Evolutionary conservation across 1,140 invertebrate genomes (phyloP), one percentile per base, ranked within the genome.

Genomic region (Sitodiplosis mosellana): DNA sequence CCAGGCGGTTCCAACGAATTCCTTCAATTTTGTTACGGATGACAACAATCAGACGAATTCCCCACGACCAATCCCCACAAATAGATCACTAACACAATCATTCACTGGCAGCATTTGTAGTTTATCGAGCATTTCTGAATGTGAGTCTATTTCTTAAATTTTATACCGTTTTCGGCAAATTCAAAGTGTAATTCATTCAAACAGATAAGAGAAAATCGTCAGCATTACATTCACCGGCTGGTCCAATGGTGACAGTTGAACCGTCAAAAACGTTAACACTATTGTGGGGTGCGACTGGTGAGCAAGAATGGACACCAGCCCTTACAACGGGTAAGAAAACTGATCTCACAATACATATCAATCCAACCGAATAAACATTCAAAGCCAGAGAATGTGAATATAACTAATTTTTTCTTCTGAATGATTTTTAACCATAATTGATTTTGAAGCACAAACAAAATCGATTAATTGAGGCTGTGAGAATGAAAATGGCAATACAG

Each of bases 251-350:
- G 8, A 66, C 61, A 33, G 21, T 21, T 45, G 45, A 50, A 38
- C 56, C 65, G 43, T 61, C 65, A 14, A 77, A 76, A 53, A 75
- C 76, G 48, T 68, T 83, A 33, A 85, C 83, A 0, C 67, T 86
- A 21, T 68, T 90, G 8, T 93, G 87, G 87, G 87, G 88, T 42
- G 85, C 85, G 2, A 91, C 86, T 5, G 87, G 87, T 17, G 87
- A 92, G 65, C 87, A 91, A 63, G 87, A 92, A 61, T 92, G 87
- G 87, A 92, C 87, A 6, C 88, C 88, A n/a, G 87, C 87, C 18
- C 71, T 92, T 27, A 91, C 87, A 3, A 93, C 88, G 66, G 88
- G 87, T 89, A 62, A 67, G 61, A 65, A 27, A 15, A 3, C 19
- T 14, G 12, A 5, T 44, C 21, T 19, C 12, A 6, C 38, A 40